A percentile compares a stretch with the other conserved stretches of the same genome.
Evolutionary conservation across 2,113 vertebrate species (phyloP).

Genomic region (Ascaphus truei): DNA sequence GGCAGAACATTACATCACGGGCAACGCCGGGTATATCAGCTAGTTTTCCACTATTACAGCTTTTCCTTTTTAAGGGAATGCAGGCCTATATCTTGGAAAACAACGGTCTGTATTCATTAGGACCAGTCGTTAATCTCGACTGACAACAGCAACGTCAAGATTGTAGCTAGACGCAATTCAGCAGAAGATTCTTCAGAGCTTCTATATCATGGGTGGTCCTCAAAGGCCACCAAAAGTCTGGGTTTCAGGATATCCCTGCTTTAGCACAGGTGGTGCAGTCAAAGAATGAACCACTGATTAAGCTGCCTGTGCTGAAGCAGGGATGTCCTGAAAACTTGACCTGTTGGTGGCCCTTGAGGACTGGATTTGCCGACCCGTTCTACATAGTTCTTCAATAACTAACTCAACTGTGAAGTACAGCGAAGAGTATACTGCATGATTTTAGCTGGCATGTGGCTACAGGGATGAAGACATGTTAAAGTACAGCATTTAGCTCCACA

Average conservation of each 20-base stretch:
- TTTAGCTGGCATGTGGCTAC: conserved; percentile 60
- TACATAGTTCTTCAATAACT: conserved; percentile 54
- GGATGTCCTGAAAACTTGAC: too few species aligned
- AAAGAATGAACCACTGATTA: too few species aligned
- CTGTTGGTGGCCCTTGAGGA: too few species aligned
- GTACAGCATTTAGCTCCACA: conserved; percentile 64
- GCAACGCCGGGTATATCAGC: too few species aligned
- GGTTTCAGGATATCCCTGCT: too few species aligned
- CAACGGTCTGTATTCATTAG: conserved; percentile 63
- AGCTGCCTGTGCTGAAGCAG: too few species aligned
- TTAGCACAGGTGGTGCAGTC: too few species aligned
- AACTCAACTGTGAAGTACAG: conserved; percentile 57
- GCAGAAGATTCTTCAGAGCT: conserved; percentile 56
- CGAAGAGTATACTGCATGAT: conserved; percentile 62
- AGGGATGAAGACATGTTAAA: conserved; percentile 65
- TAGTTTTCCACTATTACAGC: conserved; percentile 5
- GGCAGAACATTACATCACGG: too few species aligned
- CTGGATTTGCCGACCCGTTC: too few species aligned
- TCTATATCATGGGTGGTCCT: too few species aligned
- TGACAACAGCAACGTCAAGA: conserved; percentile 67
- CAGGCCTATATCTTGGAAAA: conserved; percentile 51
- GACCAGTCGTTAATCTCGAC: conserved; percentile 57
- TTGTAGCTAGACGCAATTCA: conserved; percentile 58
- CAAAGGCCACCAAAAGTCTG: too few species aligned
- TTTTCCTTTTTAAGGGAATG: conserved; percentile 18